Base-by-base conservation (phyloP, 2,797 vertebrate genomes). In the Babyrousa celebensis region DNA sequence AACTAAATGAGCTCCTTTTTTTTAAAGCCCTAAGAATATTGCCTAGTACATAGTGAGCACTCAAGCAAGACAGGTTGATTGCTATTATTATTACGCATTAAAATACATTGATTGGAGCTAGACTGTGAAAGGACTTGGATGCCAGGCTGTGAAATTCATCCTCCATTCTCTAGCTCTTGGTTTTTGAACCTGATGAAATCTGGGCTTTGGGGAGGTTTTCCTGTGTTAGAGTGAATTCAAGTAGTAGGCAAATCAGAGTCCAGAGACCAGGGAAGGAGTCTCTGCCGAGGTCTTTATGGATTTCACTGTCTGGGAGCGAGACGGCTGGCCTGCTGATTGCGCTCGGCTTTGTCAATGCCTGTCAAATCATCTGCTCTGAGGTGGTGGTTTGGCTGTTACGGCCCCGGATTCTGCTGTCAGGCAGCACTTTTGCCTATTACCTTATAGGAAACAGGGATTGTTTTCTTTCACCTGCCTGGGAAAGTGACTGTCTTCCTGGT, bases 401-500 rank as follows among this genome's bases (percentile, higher is more conserved):
- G 89, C 36, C 23, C 20, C 65, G 0, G 56, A 60, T 23, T 86
- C 43, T 12, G 2, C 43, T 54, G 25, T 79, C 65, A 48, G 63
- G 71, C 36, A 93, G 18, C 6, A 25, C 23, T 65, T 94, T 71
- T 67, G 20, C 80, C 56, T 77, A 6, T 80, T 82, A 20, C 36
- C 75, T 89, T 60, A 21, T n/a, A 27, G 80, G 72, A 96, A 62
- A 70, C 29, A 25, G 0, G 32, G 65, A 75, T 96, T 78, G 43
- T 92, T 98, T 97, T 79, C 92, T 96, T 71, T 71, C 77, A 27
- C 85, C 91, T 98, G 93, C 96, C 78, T 96, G 83, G 5, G 6
- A 94, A 87, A 97, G 65, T 62, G 68, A 82, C n/a, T 92, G 17
- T 70, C 95, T 92, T 80, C 68, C 95, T 84, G 82, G 72, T 65